Evolutionary conservation across 2,797 vertebrate genomes (phyloP), one percentile per base, ranked within the genome.

Genomic region (Stomatorhinus walkeri): DNA sequence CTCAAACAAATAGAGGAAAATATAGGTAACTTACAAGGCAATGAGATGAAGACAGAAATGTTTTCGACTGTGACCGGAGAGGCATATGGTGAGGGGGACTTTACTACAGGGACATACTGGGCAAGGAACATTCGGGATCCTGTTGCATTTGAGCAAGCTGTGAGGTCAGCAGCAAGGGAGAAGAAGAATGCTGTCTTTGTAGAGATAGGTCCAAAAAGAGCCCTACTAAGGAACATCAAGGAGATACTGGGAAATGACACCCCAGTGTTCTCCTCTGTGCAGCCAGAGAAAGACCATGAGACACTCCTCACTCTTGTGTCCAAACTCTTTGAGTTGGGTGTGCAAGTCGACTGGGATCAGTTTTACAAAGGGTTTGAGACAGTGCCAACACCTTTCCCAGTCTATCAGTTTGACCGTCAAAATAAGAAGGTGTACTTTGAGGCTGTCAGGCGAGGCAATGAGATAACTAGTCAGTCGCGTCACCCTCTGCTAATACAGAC

Each of bases 51-150:
- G 54, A 93, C 92, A 46, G 94, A 96, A 90, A 92, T 98, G 32
- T 95, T 96, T 91, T 98, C 97, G 14, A 97, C 97, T 0, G 95
- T 97, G 90, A 97, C 96, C 0, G 97, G 97, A 28, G 19, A 89
- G 3, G 89, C 86, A 54, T 93, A 49, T 91, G 92, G 91, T 79
- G 88, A 91, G 84, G 93, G 90, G 8, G 96, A 97, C 91, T 97
- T 97, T 91, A 90, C 68, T 84, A 94, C 91, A 8, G 96, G 97
- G 14, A 93, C 89, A 61, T 98, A 98, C 90, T 97, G 96, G 97
- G 95, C 94, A 22, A 96, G 76, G 86, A 97, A 97, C 88, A 93
- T 96, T 90, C 89, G 96, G 64, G 93, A 96, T 59, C 95, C 97
- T 2, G 97, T 97, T 91, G 93, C 93, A 90, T 97, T 98, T 91